A percentile compares a stretch with the other conserved stretches of the same genome.
These are phyloP conservation scores for Zaprionus tsacasi DNA, from an alignment of 1,140 invertebrate species.

Conservation along the genomic window DNA sequence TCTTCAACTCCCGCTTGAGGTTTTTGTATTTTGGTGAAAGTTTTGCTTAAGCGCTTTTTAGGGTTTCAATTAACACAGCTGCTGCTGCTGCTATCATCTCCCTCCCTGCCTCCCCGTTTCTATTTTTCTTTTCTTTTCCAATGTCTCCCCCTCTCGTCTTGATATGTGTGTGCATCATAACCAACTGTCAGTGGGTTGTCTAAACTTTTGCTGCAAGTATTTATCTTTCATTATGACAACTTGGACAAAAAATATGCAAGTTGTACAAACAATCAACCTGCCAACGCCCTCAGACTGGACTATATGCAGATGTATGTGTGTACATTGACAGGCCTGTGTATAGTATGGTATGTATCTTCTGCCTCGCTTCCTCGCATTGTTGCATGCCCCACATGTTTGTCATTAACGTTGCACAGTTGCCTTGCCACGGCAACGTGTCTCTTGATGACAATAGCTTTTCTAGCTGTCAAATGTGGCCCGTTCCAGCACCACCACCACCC, in stretches of 20 bases:
- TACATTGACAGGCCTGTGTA: conserved; percentile 36
- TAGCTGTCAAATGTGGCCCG: conserved; percentile 51
- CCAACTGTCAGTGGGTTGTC: conserved; percentile 33
- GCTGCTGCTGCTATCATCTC: background rate
- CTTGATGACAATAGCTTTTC: conserved; percentile 46
- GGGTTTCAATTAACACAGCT: conserved; percentile 41
- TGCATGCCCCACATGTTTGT: conserved; percentile 46
- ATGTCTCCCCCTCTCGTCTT: conserved; percentile 11
- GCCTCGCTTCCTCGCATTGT: background rate
- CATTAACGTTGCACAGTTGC: conserved; percentile 32
- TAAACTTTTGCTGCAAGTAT: conserved; percentile 61
- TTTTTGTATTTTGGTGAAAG: conserved; percentile 44
- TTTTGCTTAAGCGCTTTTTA: conserved; percentile 41
- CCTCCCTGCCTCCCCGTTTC: background rate
- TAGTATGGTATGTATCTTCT: conserved; percentile 6
- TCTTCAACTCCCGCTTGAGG: conserved; percentile 15
- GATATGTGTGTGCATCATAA: conserved; percentile 17
- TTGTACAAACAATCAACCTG: conserved; percentile 77
- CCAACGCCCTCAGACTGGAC: conserved; percentile 61
- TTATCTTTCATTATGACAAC: conserved; percentile 79
- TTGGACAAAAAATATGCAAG: conserved; percentile 68
- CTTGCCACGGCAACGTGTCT: conserved; percentile 17
- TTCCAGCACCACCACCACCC: background rate
- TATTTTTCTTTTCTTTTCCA: conserved; percentile 15
- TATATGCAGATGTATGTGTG: background rate